A percentile compares a stretch with the other conserved stretches of the same genome.
These are phyloP conservation scores for Musca vetustissima DNA, from an alignment of 1,140 invertebrate species.

Conservation along the genomic window DNA sequence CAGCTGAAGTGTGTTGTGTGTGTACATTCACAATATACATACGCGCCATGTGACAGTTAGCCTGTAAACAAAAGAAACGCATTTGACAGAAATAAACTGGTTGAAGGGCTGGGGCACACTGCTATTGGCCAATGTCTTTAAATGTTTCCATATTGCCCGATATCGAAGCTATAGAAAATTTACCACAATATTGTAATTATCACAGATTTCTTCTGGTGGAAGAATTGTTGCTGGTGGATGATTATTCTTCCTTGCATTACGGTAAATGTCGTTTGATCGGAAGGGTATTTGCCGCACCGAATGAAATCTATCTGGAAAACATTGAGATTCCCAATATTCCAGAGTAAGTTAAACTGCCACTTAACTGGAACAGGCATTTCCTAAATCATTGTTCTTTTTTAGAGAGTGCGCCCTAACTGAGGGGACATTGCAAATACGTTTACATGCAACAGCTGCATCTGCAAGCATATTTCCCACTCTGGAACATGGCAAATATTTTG, in stretches of 20 bases:
- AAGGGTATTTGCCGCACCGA: not conserved
- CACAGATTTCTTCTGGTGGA: slow-evolving; percentile 41
- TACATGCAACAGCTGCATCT: slow-evolving; percentile 32
- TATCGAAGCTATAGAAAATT: not conserved
- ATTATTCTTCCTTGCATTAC: slow-evolving; percentile 39
- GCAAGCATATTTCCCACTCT: not conserved
- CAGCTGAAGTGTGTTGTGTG: not conserved
- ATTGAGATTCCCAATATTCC: slow-evolving; percentile 35
- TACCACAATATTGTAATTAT: slow-evolving; percentile 36
- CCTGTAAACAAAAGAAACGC: not conserved
- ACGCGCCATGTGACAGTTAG: not conserved
- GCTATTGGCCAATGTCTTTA: slow-evolving; percentile 7
- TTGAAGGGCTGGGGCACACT: not conserved
- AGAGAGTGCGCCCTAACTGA: slow-evolving; percentile 35
- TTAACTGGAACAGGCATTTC: too few relatives aligned
- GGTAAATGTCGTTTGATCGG: slow-evolving; percentile 44
- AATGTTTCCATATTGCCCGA: not conserved
- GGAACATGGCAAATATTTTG: slow-evolving; percentile 32
- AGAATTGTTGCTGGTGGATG: slow-evolving; percentile 37
- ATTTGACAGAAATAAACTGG: not conserved
- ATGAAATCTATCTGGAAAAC: slow-evolving; percentile 37
- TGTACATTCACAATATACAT: not conserved
- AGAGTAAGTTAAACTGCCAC: slow-evolving; percentile 27
- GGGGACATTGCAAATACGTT: slow-evolving; percentile 32
- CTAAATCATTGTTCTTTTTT: not conserved